Base-by-base conservation (phyloP, 1,140 invertebrate species). In the Drosophila bipectinata region DNA sequence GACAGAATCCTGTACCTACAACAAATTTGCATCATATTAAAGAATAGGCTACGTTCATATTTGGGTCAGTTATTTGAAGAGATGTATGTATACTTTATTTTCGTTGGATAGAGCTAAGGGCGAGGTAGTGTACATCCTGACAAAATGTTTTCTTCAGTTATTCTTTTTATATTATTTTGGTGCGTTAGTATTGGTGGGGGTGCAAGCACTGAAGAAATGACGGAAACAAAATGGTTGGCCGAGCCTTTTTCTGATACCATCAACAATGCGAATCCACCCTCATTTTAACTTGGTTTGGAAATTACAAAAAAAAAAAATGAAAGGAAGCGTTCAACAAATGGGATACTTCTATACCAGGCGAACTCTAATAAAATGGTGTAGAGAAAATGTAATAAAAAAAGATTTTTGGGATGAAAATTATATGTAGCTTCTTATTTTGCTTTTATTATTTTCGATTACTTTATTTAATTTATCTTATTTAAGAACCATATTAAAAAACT, bases 161-260 rank as follows among this genome's bases (percentile, higher is more conserved):
- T n/a, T n/a, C n/a, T n/a, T 52, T 18, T 44, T n/a, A 44, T 44
- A n/a, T 37, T 37, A 10, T 37, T 32, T 44, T 47, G 45, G 18
- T 47, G 18, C 7, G 32, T 24, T 45, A 32, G 26, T 49, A n/a
- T 44, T 34, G 8, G 28, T 55, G 71, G 64, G 62, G 79, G 79
- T 82, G 69, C n/a, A 18, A 49, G 63, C 61, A 45, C 37, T 47
- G 15, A 54, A 32, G 12, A 75, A 71, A 49, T 68, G 18, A 39
- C 15, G 41, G 53, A 83, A 82, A 79, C 75, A 83, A 82, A 77
- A 83, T 82, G 79, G 79, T 83, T 83, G 75, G 79, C 56, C 62
- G 34, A 74, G 45, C 61, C 41, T 44, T 37, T 5, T 59, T 60
- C 15, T 32, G 21, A 71, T 41, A 59, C 59, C 34, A 71, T 58